Base-by-base conservation (phyloP, 2,888 invertebrate genomes). In the Syritta pipiens region DNA sequence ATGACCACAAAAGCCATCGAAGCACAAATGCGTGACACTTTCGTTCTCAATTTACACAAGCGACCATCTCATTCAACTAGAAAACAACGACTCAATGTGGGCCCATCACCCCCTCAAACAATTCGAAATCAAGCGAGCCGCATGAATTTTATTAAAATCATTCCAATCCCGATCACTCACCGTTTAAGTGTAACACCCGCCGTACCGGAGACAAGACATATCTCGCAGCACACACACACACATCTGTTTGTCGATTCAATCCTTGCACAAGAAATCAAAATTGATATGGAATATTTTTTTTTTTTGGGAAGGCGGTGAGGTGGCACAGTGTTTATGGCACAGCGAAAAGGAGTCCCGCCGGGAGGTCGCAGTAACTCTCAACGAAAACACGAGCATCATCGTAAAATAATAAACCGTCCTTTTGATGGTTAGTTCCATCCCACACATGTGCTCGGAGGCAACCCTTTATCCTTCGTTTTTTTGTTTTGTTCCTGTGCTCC, bases 341-440 rank as follows among this genome's bases (percentile, higher is more conserved):
- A 51, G 49, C n/a, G 24, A 14, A 20, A 1, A 14, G 2, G 4
- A 5, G 22, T 17, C 35, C 42, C 46, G 2, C n/a, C 14, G 20
- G 32, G 19, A 9, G 12, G 46, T 17, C 32, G 9, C n/a, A 26
- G 46, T 62, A 65, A 57, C 22, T 72, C 55, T 42, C 1, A 51
- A 44, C 28, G 28, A 57, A 74, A 74, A 51, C 65, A 65, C 40
- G 24, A 75, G 53, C 67, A 75, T 67, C 59, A 67, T 67, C 46
- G 59, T 10, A 53, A 67, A 55, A 75, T 67, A 67, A 75, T 75
- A 75, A 67, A 75, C 26, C 60, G 53, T 67, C 53, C 44, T 74
- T 57, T 51, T 35, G 51, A 49, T 55, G 62, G 65, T 32, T 53
- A 32, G 6, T 10, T 17, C 28, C 9, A 17, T 10, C 57, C 20